Conservation (phyloP, 2,113 vertebrate species). For the Ictalurus furcatus region DNA sequence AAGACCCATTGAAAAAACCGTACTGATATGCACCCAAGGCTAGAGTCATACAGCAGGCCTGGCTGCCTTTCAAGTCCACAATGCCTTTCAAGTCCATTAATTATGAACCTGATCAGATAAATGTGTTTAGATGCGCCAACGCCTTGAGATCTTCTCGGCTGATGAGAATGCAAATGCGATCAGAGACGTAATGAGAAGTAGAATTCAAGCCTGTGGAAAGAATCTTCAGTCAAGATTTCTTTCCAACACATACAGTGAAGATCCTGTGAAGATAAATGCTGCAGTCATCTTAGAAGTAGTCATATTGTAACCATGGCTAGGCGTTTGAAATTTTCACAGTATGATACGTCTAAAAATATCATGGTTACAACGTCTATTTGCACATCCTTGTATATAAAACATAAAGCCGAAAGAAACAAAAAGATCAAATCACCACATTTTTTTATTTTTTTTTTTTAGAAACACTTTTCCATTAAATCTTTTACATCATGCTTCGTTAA, state of each 20-base stretch:
- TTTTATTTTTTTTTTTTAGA: not conserved
- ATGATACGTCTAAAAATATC: not conserved
- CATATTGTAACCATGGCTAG: too few species aligned
- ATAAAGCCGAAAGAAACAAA: not conserved
- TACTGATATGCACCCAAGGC: not conserved
- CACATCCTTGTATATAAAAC: not conserved
- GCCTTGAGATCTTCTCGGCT: not conserved
- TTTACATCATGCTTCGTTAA: not conserved
- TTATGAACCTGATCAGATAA: slow-evolving; percentile 37
- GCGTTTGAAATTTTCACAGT: not conserved
- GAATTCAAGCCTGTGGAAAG: not conserved
- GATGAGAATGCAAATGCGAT: slow-evolving; percentile 20
- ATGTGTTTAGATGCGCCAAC: not conserved
- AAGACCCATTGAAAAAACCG: not conserved
- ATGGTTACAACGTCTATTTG: not conserved
- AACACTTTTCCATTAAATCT: not conserved
- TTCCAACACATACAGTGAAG: not conserved
- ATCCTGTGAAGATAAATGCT: not conserved
- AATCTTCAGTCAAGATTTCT: not conserved
- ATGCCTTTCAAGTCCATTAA: slow-evolving; percentile 1
- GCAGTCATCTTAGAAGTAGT: not conserved
- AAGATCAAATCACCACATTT: too few species aligned
- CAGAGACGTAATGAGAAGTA: not conserved
- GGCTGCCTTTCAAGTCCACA: not conserved
- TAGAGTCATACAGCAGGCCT: not conserved